These are phyloP conservation scores for Eleginops maclovinus DNA, from an alignment of 2,113 vertebrate genomes.

Conservation along the genomic window DNA sequence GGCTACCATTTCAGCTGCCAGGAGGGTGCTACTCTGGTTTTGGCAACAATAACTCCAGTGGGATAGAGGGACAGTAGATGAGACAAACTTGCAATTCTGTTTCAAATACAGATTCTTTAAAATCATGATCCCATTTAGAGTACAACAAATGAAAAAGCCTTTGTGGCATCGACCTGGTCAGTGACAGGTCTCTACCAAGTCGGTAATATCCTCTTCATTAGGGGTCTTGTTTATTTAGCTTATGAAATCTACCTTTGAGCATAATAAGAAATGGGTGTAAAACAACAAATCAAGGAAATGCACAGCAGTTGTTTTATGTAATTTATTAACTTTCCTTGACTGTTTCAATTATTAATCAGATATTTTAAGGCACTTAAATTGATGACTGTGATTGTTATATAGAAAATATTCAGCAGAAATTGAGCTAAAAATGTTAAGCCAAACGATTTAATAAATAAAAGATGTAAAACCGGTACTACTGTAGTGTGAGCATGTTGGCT, in stretches of 20 bases:
- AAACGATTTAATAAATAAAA: constrained; percentile 57
- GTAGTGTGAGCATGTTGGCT: not conserved
- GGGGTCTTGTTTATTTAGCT: not conserved
- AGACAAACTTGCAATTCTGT: too few relatives aligned
- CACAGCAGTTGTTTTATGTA: not conserved
- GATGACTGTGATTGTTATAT: not conserved
- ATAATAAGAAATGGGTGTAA: not conserved
- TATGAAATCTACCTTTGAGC: not conserved
- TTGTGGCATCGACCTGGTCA: too few relatives aligned
- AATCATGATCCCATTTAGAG: too few relatives aligned
- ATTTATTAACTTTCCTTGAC: not conserved
- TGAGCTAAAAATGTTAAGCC: constrained; percentile 10
- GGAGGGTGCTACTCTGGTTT: too few relatives aligned
- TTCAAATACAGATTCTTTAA: too few relatives aligned
- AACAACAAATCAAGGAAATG: not conserved
- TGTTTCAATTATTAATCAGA: not conserved
- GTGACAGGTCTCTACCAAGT: too few relatives aligned
- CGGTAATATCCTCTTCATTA: too few relatives aligned
- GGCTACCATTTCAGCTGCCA: too few relatives aligned
- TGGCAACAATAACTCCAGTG: too few relatives aligned
- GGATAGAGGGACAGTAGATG: too few relatives aligned
- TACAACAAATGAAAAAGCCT: too few relatives aligned
- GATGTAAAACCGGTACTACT: constrained; percentile 2
- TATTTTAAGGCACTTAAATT: not conserved
- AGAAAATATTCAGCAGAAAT: constrained; percentile 23